Evolutionary conservation across 2,888 invertebrate species (phyloP).

Genomic region (Ceratothoa steindachneri): DNA sequence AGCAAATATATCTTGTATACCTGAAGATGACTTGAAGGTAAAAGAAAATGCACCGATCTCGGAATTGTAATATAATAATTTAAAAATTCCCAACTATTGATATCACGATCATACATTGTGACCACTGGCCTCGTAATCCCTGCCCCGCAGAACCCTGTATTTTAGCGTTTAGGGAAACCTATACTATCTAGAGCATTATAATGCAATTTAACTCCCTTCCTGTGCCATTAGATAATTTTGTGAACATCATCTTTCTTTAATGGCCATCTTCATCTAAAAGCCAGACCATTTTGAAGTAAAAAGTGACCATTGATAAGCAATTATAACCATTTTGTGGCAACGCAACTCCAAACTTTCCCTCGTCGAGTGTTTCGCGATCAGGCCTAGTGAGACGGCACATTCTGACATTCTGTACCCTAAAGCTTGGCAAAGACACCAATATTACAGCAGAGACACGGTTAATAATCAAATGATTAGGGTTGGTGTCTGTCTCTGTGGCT

Average conservation of each 20-base stretch:
- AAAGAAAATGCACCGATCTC: neutral
- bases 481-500: conserved; percentile 17
- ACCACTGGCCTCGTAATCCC: neutral
- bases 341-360: neutral
- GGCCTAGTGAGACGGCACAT: neutral
- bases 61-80: neutral
- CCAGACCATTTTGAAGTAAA: neutral
- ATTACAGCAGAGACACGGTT: conserved; percentile 37
- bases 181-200: neutral
- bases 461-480: conserved; percentile 34
- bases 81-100: neutral
- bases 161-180: neutral
- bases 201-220: neutral
- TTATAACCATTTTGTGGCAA: neutral
- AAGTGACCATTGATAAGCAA: neutral
- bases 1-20: no score
- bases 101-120: neutral
- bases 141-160: neutral
- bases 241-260: neutral
- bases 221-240: neutral
- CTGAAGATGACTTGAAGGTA: no score
- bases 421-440: conserved; percentile 36
- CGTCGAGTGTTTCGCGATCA: neutral
- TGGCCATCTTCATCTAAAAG: neutral
- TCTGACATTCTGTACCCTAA: neutral